Conservation (phyloP, 2,888 invertebrate species). For the Salticus scenicus region DNA sequence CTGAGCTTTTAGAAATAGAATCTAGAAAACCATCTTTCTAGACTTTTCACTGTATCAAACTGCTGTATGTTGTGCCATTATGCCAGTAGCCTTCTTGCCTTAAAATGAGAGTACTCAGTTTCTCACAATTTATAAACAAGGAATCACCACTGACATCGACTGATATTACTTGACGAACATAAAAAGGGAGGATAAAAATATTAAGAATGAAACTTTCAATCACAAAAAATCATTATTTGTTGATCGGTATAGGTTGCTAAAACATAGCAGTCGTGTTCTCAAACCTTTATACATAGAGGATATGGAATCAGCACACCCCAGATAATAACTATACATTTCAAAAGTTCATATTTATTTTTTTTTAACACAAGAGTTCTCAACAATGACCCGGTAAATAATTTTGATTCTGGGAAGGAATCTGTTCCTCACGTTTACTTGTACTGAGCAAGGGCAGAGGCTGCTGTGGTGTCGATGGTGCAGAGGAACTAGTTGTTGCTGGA, state of each 20-base stretch:
- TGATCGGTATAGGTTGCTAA: not conserved
- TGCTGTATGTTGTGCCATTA: too few relatives aligned
- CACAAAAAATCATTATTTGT: not conserved
- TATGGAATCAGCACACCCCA: not conserved
- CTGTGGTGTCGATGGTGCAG: slow-evolving; percentile 32
- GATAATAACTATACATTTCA: not conserved
- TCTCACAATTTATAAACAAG: not conserved
- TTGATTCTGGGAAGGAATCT: slow-evolving; percentile 29
- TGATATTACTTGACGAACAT: not conserved
- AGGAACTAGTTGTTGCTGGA: slow-evolving; percentile 20
- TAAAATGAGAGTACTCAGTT: not conserved
- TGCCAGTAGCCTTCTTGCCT: not conserved
- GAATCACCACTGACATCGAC: not conserved
- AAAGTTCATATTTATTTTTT: not conserved
- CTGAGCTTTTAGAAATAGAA: not conserved
- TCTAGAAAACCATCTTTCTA: too few relatives aligned
- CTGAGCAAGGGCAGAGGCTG: slow-evolving; percentile 42
- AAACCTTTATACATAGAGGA: not conserved
- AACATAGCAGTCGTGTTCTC: not conserved
- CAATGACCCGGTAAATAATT: slow-evolving; percentile 23
- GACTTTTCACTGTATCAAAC: too few relatives aligned
- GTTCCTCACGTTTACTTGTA: slow-evolving; percentile 10
- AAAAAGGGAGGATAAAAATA: slow-evolving; percentile 4
- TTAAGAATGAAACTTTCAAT: not conserved
- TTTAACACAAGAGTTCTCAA: not conserved